Evolutionary conservation across 2,797 vertebrate species (phyloP), one percentile per base, ranked within the genome.

Genomic region (Xyrichtys novacula): DNA sequence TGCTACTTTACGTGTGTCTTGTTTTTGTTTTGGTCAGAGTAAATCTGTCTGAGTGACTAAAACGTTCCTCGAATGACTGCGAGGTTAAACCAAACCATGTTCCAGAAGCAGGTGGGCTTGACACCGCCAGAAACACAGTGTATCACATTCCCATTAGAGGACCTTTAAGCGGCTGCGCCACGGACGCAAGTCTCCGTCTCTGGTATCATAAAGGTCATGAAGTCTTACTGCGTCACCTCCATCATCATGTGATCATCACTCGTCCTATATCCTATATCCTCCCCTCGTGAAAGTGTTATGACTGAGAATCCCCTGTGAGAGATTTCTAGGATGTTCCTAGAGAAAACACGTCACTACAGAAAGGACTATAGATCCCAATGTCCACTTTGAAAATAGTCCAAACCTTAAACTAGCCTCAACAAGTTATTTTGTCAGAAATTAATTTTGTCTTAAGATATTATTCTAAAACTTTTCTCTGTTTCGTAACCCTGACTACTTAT

Each of bases 311-410:
- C 4, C 15, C 32, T 19, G 4, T 7, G n/a, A 19, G 14, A 3
- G 23, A 16, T 57, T 63, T 40, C 53, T 36, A 23, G 26, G 59
- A 57, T 23, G 12, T 32, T 70, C 40, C 7, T 1, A 19, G 39
- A 53, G n/a, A 15, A 6, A 5, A 3, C 20, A 26, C 9, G 25
- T 14, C 31, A 20, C 39, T 14, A 47, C 17, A 47, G 1, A 39
- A 14, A 34, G 12, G 17, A 5, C 2, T 25, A 26, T 8, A 36
- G 12, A 7, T 8, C 8, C 40, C 9, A 40, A n/a, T n/a, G n/a
- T n/a, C n/a, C n/a, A n/a, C n/a, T n/a, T n/a, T n/a, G n/a, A n/a
- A n/a, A n/a, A n/a, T n/a, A n/a, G n/a, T n/a, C n/a, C n/a, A n/a
- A n/a, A n/a, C n/a, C n/a, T 40, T 47, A 3, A 25, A 47, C 17